Evolutionary conservation across 2,888 invertebrate genomes (phyloP), one percentile per base, ranked within the genome.

Genomic region (Hedychridium roseum): DNA sequence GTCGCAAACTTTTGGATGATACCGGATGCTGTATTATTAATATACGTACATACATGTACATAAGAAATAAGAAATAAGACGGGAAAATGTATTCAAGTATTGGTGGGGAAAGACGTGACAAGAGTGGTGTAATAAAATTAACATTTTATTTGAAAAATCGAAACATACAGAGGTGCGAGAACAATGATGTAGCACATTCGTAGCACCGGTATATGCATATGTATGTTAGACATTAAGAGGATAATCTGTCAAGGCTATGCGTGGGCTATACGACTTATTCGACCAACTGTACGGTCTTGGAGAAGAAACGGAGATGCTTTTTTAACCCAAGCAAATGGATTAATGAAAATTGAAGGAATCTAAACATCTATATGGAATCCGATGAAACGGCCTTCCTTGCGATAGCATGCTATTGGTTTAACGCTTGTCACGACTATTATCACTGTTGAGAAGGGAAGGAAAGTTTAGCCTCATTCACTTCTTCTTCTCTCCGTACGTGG

Each of bases 131-230:
- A 74, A 70, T 73, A 70, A 75, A 75, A 74, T 72, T 70, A 74
- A 73, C 67, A 68, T 73, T 74, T 75, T 73, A 74, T 74, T 74
- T 68, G 65, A 71, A 73, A 74, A 73, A 72, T 73, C 67, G 67
- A 74, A 68, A 70, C 66, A 61, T 75, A 71, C 71, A 74, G 65
- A 73, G 68, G 73, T 70, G 70, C 70, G 68, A 74, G 74, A 73
- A 74, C 63, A 73, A 70, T 66, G 60, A n/a, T n/a, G 60, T 68
- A 70, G 67, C 66, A 69, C 62, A 59, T 61, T 67, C 60, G 65
- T 70, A 72, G 69, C 70, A 72, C 69, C 69, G 67, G 70, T 68
- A 68, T 64, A 66, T n/a, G n/a, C n/a, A n/a, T n/a, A n/a, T n/a
- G n/a, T n/a, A n/a, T n/a, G n/a, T n/a, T 70, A 69, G 58, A 69